phyloP scores from a whole-genome alignment of 2,113 vertebrate genomes.

The Brachyistius frenatus region DNA sequence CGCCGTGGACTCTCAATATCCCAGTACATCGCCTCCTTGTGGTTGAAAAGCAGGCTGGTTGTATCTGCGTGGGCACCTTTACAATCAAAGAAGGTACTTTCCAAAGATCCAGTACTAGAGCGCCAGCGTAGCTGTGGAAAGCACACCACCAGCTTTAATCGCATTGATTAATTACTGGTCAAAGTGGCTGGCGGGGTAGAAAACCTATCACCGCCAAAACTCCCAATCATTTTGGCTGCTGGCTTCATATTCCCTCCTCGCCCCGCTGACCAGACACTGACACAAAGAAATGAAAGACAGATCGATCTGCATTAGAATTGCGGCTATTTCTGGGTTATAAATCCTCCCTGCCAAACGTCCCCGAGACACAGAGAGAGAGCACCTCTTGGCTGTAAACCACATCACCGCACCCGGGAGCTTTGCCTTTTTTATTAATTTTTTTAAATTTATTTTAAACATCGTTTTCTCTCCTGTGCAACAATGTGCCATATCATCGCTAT shows the following conservation, averaged over 20 bases:
- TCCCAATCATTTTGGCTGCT: not conserved
- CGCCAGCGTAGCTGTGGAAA: not conserved
- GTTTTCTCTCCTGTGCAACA: conserved; percentile 1
- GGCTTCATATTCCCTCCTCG: not conserved
- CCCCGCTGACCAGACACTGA: conserved; percentile 10
- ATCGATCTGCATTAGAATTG: conserved; percentile 37
- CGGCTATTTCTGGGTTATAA: conserved; percentile 46
- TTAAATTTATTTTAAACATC: not conserved
- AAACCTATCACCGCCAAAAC: not conserved
- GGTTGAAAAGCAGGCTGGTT: too few relatives aligned
- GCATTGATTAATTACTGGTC: not conserved
- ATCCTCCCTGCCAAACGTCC: conserved; percentile 6
- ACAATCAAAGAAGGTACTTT: too few relatives aligned
- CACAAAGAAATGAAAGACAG: conserved; percentile 17
- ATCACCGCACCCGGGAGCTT: conserved; percentile 20
- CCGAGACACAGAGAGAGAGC: conserved; percentile 6
- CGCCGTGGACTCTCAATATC: too few relatives aligned
- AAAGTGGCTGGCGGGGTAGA: not conserved
- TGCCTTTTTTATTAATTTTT: not conserved
- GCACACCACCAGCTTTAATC: not conserved
- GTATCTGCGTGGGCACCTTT: too few relatives aligned
- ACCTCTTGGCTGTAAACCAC: conserved; percentile 15
- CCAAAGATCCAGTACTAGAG: too few relatives aligned
- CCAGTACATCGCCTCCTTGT: too few relatives aligned
- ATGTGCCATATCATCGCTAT: conserved; percentile 23